Conservation (phyloP, 2,797 vertebrate genomes). For the Glossophaga mutica region DNA sequence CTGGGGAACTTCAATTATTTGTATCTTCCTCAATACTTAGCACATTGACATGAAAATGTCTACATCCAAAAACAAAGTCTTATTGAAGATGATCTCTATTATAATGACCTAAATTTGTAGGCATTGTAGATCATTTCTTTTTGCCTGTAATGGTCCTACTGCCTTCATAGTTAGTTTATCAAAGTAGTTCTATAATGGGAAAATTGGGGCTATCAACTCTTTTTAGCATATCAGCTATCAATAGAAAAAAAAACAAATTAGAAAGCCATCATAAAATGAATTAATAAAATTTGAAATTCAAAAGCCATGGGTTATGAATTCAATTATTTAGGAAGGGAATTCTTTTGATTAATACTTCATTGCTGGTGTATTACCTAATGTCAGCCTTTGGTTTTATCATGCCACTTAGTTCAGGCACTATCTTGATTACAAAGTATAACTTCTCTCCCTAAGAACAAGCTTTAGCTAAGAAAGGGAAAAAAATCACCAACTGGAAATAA, state of each 20-base stretch:
- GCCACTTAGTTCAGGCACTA: neutral
- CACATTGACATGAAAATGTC: neutral
- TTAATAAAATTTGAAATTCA: slow-evolving; percentile 50
- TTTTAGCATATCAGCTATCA: slow-evolving; percentile 32
- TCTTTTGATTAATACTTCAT: slow-evolving; percentile 35
- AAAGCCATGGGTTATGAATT: slow-evolving; percentile 46
- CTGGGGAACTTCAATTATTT: neutral
- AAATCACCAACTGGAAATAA: neutral
- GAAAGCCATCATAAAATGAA: slow-evolving; percentile 40
- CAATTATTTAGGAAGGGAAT: slow-evolving; percentile 29
- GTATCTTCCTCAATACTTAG: neutral
- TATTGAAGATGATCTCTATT: neutral
- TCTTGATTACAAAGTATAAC: neutral
- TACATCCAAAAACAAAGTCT: neutral
- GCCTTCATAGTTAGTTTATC: slow-evolving; percentile 35
- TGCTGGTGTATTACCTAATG: slow-evolving; percentile 23
- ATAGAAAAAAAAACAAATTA: slow-evolving; percentile 42
- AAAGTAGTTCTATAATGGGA: neutral
- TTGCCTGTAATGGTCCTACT: neutral
- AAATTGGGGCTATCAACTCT: slow-evolving; percentile 7
- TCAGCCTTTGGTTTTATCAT: neutral
- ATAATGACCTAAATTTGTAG: neutral
- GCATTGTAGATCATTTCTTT: neutral
- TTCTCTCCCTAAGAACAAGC: neutral
- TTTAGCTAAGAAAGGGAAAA: slow-evolving; percentile 4